Evolutionary conservation across 2,888 invertebrate genomes (phyloP), one percentile per base, ranked within the genome.

Genomic region (Platycheirus rosarum): DNA sequence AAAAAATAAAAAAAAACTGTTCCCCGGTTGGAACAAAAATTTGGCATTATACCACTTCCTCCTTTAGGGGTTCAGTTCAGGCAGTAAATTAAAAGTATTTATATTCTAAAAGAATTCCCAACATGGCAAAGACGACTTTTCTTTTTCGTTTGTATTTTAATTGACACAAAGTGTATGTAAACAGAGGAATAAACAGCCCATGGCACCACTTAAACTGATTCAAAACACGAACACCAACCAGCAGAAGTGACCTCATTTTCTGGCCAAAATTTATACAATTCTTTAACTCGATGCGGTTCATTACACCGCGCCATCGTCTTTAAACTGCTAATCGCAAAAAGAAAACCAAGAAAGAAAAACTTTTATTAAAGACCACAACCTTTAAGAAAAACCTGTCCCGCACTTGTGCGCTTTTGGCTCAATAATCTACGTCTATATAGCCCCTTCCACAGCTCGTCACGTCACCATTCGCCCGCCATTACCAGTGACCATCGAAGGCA

Each of bases 241-340:
- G 11, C 20, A 69, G 51, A 49, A 62, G 63, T 82, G 82, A 82
- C 82, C 82, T 82, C 82, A 82, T 82, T 82, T 20, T 16, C 42
- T 44, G 23, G 16, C 42, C 20, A 55, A 79, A 69, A 26, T 42
- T 62, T 53, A 40, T 37, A 40, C n/a, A 57, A 8, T 37, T 69
- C 29, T 29, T 44, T 26, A 5, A 29, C 16, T 51, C 40, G 63
- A 14, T 68, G n/a, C n/a, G 49, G 18, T 68, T 60, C 65, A 65
- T 57, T 57, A 55, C 48, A 42, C 63, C 40, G 16, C 20, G 16
- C 7, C 57, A 26, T 13, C 20, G 35, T 60, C 32, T 20, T 53
- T 40, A 32, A 51, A 63, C n/a, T 55, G 29, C 26, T n/a, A n/a
- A n/a, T n/a, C n/a, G 44, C 62, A 53, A 66, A 65, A 62, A 69